phyloP scores from a whole-genome alignment of 2,888 invertebrate species.

The Conus canariensis region DNA sequence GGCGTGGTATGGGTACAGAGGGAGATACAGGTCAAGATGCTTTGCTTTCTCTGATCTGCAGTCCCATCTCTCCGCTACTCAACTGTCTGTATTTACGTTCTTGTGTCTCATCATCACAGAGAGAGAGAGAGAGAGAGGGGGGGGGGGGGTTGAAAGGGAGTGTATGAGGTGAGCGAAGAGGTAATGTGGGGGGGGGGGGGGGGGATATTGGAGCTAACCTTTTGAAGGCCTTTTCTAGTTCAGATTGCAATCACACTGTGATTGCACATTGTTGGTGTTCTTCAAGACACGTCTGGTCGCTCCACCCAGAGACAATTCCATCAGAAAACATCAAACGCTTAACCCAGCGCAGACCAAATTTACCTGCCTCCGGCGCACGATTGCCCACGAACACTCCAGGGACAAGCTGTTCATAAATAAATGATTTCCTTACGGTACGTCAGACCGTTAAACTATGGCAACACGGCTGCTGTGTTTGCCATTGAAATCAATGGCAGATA shows the following conservation, averaged over 20 bases:
- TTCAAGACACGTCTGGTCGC: background rate
- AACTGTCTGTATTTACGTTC: too few relatives aligned
- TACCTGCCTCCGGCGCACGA: background rate
- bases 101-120: background rate
- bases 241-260: background rate
- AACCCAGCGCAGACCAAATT: background rate
- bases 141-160: background rate
- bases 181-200: background rate
- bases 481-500: conserved; percentile 22
- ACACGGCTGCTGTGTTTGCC: background rate
- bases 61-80: too few relatives aligned
- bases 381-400: background rate
- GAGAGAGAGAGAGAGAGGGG: background rate
- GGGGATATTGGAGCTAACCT: background rate
- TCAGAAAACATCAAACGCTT: conserved; percentile 22
- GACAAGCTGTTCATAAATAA: conserved; percentile 18
- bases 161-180: background rate
- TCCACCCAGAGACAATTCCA: background rate
- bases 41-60: too few relatives aligned
- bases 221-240: background rate
- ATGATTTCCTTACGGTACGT: conserved; percentile 27
- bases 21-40: too few relatives aligned
- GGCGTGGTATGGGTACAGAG: too few relatives aligned
- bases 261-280: background rate
- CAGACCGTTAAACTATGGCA: background rate